Evolutionary conservation across 2,113 vertebrate genomes (phyloP).

Genomic region (Entosphenus tridentatus): DNA sequence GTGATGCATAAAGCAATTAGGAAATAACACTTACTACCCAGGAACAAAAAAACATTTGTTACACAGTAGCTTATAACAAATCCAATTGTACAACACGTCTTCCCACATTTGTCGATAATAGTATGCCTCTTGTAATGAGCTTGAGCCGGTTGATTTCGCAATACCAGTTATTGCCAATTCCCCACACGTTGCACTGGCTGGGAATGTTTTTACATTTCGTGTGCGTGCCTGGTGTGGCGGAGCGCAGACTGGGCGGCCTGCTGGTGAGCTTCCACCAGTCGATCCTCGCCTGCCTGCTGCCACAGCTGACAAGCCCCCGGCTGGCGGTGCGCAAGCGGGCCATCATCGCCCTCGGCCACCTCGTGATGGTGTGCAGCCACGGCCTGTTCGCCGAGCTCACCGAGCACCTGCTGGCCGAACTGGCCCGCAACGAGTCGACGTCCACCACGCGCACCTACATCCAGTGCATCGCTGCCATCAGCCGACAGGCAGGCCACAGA

Average conservation of each 20-base stretch:
- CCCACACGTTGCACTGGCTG: no score
- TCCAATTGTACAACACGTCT: no score
- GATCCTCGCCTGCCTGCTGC: conserved; percentile 56
- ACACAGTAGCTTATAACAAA: no score
- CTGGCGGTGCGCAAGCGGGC: conserved; percentile 72
- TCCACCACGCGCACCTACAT: conserved; percentile 55
- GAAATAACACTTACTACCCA: no score
- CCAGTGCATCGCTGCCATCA: conserved; percentile 61
- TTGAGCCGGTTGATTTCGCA: no score
- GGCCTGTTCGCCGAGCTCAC: conserved; percentile 58
- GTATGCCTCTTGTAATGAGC: no score
- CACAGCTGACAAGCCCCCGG: conserved; percentile 59
- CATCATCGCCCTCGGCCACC: conserved; percentile 54
- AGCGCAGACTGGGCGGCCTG: conserved; percentile 41
- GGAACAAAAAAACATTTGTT: no score
- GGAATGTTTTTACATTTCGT: no score
- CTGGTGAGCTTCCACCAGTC: conserved; percentile 54
- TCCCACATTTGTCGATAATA: no score
- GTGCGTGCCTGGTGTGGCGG: conserved; percentile 11
- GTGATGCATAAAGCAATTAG: no score
- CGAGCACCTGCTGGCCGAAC: conserved; percentile 41
- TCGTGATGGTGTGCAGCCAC: conserved; percentile 53
- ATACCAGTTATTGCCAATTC: no score
- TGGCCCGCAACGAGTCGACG: conserved; percentile 26
- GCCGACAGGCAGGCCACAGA: conserved; percentile 62